A percentile compares a stretch with the other conserved stretches of the same genome.
Conservation (phyloP, 2,797 vertebrate species). For the Xerus rutilus region DNA sequence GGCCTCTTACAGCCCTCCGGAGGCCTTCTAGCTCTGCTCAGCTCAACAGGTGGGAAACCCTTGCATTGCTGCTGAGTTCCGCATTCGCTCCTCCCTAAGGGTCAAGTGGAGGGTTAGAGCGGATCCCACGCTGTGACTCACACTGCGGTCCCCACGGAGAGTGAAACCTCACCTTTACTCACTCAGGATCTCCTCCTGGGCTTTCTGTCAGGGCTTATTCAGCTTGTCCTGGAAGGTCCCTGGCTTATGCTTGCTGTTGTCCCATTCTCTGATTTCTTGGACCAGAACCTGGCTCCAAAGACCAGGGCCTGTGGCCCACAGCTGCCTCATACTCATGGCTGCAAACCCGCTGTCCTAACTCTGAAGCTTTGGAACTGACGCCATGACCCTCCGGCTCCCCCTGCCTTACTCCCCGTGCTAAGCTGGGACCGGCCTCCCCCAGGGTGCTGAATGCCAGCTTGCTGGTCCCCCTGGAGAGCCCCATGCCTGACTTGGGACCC, state of each 20-base stretch:
- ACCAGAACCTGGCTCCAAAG: background rate
- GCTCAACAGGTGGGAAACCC: background rate
- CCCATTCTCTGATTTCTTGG: background rate
- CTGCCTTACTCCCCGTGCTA: fast-evolving
- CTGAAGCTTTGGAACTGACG: too few relatives aligned
- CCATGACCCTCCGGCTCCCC: fast-evolving
- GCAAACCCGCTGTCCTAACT: fast-evolving
- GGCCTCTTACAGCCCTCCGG: background rate
- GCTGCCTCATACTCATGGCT: fast-evolving
- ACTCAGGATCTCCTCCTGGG: background rate
- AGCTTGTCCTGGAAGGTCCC: fast-evolving
- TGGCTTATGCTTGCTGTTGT: too few relatives aligned
- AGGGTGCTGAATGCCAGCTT: fast-evolving
- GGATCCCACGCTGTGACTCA: fast-evolving
- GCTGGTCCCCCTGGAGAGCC: fast-evolving
- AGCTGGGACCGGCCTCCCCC: background rate
- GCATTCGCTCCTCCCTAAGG: fast-evolving
- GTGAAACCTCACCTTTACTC: background rate
- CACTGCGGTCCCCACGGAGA: fast-evolving
- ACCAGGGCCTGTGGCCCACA: fast-evolving
- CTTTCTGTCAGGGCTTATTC: fast-evolving
- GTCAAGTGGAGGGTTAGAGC: background rate
- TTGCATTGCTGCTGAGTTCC: fast-evolving
- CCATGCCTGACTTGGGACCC: fast-evolving
- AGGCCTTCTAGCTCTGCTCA: background rate